Percentiles rank a stretch among this genome's conserved stretches.
These are phyloP conservation scores for Rallus limicola DNA, from an alignment of 2,113 vertebrate species.

Conservation along the genomic window DNA sequence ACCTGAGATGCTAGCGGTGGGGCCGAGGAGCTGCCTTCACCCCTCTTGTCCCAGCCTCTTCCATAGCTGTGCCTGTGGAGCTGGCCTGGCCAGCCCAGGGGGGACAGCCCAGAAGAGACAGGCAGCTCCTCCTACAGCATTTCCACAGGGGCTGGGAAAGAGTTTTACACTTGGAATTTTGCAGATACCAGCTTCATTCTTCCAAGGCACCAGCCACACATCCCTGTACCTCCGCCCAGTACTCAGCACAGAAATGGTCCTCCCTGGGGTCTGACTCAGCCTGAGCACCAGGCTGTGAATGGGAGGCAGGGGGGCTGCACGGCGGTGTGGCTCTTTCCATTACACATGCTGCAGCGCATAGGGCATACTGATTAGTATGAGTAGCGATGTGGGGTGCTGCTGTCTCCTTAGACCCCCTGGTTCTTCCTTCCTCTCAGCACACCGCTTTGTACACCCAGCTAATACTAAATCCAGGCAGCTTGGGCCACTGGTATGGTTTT, in stretches of 20 bases:
- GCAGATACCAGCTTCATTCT: background rate
- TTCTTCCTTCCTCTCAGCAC: background rate
- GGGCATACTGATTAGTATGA: background rate
- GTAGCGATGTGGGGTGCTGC: background rate
- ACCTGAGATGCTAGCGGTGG: background rate
- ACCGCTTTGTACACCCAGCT: background rate
- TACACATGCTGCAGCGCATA: background rate
- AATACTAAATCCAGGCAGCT: background rate
- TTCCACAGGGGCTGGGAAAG: background rate
- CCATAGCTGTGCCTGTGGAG: background rate
- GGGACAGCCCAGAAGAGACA: background rate
- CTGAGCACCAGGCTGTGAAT: rapidly evolving
- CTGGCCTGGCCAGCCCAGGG: background rate
- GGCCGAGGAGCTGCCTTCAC: background rate
- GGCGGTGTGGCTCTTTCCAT: background rate
- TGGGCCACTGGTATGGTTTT: background rate
- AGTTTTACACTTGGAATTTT: background rate
- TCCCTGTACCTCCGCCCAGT: background rate
- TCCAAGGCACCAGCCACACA: background rate
- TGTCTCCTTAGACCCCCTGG: background rate
- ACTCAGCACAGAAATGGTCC: background rate
- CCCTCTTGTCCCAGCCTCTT: background rate
- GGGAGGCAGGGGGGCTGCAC: background rate
- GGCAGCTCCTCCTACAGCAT: background rate
- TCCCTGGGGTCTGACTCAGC: background rate